Conservation (phyloP, 2,797 vertebrate species). For the Gymnoscopelus braueri region DNA sequence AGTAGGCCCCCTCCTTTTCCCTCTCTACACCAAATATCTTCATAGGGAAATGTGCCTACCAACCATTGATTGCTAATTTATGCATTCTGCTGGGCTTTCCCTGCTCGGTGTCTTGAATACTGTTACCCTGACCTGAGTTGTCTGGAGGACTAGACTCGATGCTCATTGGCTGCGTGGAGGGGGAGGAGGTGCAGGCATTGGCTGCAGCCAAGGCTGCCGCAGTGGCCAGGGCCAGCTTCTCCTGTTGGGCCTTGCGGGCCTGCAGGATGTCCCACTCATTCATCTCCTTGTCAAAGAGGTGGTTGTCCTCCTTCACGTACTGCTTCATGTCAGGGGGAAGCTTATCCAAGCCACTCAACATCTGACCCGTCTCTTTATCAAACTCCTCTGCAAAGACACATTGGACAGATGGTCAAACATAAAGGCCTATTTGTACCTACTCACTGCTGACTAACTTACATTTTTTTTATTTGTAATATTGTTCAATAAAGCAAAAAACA, state of each 20-base stretch:
- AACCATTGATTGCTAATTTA: conserved; percentile 38
- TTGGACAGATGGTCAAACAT: not conserved
- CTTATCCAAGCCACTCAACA: conserved; percentile 93
- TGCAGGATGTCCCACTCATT: conserved; percentile 92
- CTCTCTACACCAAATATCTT: too few species aligned
- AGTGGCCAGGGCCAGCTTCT: conserved; percentile 86
- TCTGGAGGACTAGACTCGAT: conserved; percentile 75
- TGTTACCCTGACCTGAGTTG: conserved; percentile 72
- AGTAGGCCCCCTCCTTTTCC: too few species aligned
- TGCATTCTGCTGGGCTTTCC: conserved; percentile 20
- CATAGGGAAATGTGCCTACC: conserved; percentile 13
- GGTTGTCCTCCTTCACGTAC: conserved; percentile 94
- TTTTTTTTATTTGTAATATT: too few species aligned
- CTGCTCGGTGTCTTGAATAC: not conserved
- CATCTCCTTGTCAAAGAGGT: conserved; percentile 92
- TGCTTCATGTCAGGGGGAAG: conserved; percentile 93
- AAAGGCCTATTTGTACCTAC: too few species aligned
- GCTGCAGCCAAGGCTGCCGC: conserved; percentile 67
- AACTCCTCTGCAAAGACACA: conserved; percentile 87
- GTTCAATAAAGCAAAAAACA: too few species aligned
- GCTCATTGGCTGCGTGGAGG: conserved; percentile 80
- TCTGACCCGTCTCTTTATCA: conserved; percentile 94
- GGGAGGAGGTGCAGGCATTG: conserved; percentile 63
- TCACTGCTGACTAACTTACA: too few species aligned
- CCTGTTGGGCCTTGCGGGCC: conserved; percentile 89